These are phyloP conservation scores for Minunthozetes semirufus DNA, from an alignment of 2,888 invertebrate species.

Conservation along the genomic window DNA sequence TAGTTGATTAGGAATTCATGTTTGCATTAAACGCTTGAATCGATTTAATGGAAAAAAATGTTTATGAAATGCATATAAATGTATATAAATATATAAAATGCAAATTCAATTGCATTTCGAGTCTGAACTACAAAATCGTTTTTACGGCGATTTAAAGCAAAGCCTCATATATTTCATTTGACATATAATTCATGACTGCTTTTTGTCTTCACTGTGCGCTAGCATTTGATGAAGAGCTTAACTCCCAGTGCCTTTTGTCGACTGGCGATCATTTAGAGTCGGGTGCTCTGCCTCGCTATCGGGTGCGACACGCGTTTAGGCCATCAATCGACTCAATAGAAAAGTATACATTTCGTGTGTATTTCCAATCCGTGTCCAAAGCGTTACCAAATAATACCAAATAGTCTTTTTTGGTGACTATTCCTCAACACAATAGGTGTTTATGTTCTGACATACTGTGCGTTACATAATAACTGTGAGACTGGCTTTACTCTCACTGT, in stretches of 20 bases:
- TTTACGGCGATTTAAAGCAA: background rate
- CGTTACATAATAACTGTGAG: constrained; percentile 31
- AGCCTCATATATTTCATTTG: constrained; percentile 23
- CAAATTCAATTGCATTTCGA: constrained; percentile 1
- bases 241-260: constrained; percentile 17
- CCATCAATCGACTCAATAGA: background rate
- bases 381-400: background rate
- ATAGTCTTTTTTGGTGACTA: background rate
- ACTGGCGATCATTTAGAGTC: background rate
- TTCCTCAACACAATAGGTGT: background rate
- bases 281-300: background rate
- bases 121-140: background rate
- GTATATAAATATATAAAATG: constrained; percentile 2
- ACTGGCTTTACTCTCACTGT: background rate
- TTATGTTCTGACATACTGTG: background rate
- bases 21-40: background rate
- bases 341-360: background rate
- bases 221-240: constrained; percentile 31
- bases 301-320: constrained; percentile 19
- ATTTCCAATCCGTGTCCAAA: background rate
- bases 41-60: background rate
- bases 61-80: background rate
- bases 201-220: constrained; percentile 12
- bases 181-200: constrained; percentile 9
- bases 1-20: background rate